Base-by-base conservation (phyloP, 2,888 invertebrate species). In the Seira ritae region DNA sequence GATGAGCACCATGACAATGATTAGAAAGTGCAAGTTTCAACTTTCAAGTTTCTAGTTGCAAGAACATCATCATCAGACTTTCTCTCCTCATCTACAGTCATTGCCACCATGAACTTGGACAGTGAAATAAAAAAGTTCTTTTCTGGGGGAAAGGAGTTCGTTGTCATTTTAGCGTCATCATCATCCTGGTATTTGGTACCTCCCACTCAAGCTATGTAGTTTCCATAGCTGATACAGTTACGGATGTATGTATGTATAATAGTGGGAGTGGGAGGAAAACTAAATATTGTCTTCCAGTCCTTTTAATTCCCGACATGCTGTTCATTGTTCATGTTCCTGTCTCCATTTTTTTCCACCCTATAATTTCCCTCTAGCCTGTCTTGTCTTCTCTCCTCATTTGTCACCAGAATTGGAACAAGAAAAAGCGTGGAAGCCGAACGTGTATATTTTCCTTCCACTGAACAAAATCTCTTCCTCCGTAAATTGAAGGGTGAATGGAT, bases 271-370 rank as follows among this genome's bases (percentile, higher is more conserved):
- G 1, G 0, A 66, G 17, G 24, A 24, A 80, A 80, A 80, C 73
- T 80, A 80, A 80, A 80, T 74, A 80, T 80, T 80, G 80, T 80
- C 74, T 69, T 74, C 70, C 62, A 74, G 46, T 72, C 55, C 12
- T 15, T 69, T 74, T 74, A 80, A 80, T 80, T 80, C 67, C 17
- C 17, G 60, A 37, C 70, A 65, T 66, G 55, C 19, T 31, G 19
- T 73, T 19, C 31, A 31, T 31, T 31, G 19, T 73, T 19, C 31
- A 31, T 31, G 31, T 31, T 31, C 31, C 3, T 8, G 31, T 31
- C 31, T 31, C 62, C 75, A 71, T 66, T 65, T 66, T 20, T 20
- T 62, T 62, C 20, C 50, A 50, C 3, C 50, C 70, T 19, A 37
- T 50, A n/a, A 8, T 50, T 31, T 50, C 42, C 12, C 42, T 10